Conservation (phyloP, 1,140 invertebrate genomes). For the Scaptomyza montana region DNA sequence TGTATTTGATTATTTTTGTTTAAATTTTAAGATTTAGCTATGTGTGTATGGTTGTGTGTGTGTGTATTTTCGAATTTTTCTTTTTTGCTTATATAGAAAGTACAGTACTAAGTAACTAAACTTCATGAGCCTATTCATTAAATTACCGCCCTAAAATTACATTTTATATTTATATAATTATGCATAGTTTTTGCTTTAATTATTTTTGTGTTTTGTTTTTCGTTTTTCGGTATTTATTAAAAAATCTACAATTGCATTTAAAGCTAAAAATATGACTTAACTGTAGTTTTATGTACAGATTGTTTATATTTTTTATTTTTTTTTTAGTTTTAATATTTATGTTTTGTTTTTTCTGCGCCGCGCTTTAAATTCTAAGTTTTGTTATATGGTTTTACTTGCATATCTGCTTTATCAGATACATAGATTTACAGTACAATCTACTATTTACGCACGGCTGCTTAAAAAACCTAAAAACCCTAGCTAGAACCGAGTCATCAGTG, state of each 20-base stretch:
- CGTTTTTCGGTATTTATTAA: conserved; percentile 58
- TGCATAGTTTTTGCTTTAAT: conserved; percentile 48
- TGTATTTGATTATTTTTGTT: conserved; percentile 65
- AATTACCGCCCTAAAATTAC: conserved; percentile 74
- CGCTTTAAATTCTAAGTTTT: conserved; percentile 71
- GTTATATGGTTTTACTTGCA: conserved; percentile 18
- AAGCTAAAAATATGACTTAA: conserved; percentile 82
- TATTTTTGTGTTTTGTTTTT: conserved; percentile 30
- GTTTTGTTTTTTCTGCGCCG: conserved; percentile 57
- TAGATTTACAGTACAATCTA: conserved; percentile 71
- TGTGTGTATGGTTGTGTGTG: conserved; percentile 44
- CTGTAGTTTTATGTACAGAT: conserved; percentile 65
- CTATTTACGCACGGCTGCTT: conserved; percentile 73
- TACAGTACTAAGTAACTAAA: conserved; percentile 80
- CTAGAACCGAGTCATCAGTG: conserved; percentile 53
- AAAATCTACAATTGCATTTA: conserved; percentile 82
- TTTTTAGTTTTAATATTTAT: conserved; percentile 40
- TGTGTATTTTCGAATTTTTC: conserved; percentile 49
- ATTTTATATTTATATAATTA: conserved; percentile 59
- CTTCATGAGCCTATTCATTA: conserved; percentile 68
- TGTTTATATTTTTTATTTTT: conserved; percentile 30
- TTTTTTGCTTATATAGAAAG: conserved; percentile 68
- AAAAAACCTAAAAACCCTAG: conserved; percentile 60
- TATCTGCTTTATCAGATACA: conserved; percentile 34
- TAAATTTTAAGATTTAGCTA: conserved; percentile 79